Conservation (phyloP, 2,113 vertebrate species). For the Phaethon lepturus region DNA sequence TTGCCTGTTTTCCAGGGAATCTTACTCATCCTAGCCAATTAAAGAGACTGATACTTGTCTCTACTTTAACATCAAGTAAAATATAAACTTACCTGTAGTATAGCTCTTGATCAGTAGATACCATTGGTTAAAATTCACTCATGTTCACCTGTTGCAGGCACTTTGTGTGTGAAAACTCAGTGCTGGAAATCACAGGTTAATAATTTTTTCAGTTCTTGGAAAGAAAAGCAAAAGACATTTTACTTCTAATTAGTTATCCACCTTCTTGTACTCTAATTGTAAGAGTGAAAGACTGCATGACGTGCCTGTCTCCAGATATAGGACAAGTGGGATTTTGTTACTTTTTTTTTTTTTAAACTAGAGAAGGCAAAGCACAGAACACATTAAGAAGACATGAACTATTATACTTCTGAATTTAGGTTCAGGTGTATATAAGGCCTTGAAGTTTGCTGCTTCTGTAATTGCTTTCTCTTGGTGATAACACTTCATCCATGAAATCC, state of each 20-base stretch:
- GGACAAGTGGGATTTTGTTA: rapidly evolving
- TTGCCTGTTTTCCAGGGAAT: not conserved
- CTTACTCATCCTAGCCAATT: not conserved
- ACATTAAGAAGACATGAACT: not conserved
- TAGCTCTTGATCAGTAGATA: not conserved
- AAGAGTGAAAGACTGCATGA: not conserved
- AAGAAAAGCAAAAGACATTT: not conserved
- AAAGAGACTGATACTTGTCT: not conserved
- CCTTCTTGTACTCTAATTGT: rapidly evolving
- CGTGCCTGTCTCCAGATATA: not conserved
- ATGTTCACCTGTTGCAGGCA: rapidly evolving
- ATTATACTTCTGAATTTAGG: not conserved
- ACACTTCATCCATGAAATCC: not conserved
- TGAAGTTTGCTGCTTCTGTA: not conserved
- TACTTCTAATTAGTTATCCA: not conserved
- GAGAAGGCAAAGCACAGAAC: not conserved
- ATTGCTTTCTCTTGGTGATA: not conserved
- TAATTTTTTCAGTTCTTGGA: not conserved
- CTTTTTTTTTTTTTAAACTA: not conserved
- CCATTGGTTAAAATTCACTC: not conserved
- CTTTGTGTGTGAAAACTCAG: not conserved
- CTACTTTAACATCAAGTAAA: not conserved
- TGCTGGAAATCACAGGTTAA: not conserved
- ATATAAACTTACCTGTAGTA: not conserved
- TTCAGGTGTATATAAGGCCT: not conserved